These are phyloP conservation scores for Apistogramma diplotaenia DNA, from an alignment of 2,113 vertebrate species.

Conservation along the genomic window DNA sequence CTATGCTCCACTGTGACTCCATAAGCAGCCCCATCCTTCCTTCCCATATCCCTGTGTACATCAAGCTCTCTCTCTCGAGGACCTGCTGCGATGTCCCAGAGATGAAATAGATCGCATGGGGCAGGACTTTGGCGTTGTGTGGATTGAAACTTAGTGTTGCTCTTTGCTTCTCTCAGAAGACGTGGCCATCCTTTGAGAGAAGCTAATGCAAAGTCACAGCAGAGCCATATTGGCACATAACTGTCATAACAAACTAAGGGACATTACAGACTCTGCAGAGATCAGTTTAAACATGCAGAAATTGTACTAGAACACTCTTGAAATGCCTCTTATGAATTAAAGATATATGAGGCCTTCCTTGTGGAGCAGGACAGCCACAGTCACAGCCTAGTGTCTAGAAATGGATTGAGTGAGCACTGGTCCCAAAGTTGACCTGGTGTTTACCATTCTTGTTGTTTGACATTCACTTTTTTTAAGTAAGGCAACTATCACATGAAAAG, in stretches of 20 bases:
- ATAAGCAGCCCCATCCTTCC: slow-evolving; percentile 50
- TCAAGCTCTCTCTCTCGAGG: slow-evolving; percentile 43
- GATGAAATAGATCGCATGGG: slow-evolving; percentile 22
- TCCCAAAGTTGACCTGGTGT: slow-evolving; percentile 3
- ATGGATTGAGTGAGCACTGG: background rate
- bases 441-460: background rate
- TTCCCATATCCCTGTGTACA: slow-evolving; percentile 22
- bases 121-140: background rate
- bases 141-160: slow-evolving; percentile 15
- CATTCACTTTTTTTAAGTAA: background rate
- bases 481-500: background rate
- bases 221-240: background rate
- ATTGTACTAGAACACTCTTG: background rate
- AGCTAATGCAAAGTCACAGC: slow-evolving; percentile 24
- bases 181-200: background rate
- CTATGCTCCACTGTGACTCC: slow-evolving; percentile 27
- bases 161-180: slow-evolving; percentile 25
- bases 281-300: background rate
- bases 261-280: slow-evolving; percentile 1
- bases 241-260: background rate
- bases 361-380: background rate
- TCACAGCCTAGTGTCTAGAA: background rate
- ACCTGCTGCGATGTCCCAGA: slow-evolving; percentile 31
- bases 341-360: background rate
- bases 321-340: background rate